Percentiles rank a stretch among this genome's conserved stretches.
phyloP scores from a whole-genome alignment of 2,888 invertebrate genomes.

The Amphiduros pacificus region DNA sequence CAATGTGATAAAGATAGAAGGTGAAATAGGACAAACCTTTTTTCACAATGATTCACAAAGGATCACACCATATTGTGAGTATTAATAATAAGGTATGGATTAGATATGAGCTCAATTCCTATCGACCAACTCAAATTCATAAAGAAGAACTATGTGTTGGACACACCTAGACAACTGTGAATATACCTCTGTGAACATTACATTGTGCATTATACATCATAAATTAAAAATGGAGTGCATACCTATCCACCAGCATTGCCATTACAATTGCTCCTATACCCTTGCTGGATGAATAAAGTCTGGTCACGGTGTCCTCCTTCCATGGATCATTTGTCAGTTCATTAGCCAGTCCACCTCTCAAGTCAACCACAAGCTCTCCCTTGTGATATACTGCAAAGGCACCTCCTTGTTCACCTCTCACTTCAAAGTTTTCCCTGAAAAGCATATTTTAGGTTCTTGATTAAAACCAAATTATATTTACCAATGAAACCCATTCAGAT shows the following conservation, averaged over 20 bases:
- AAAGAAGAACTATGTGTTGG: too few species aligned
- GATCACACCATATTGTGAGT: too few species aligned
- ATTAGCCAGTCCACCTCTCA: slow-evolving; percentile 52
- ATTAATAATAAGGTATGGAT: too few species aligned
- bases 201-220: background rate
- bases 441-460: background rate
- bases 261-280: slow-evolving; percentile 41
- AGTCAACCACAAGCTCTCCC: slow-evolving; percentile 43
- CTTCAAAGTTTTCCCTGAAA: background rate
- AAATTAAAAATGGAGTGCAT: slow-evolving; percentile 9
- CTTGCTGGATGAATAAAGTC: slow-evolving; percentile 39
- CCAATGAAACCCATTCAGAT: too few species aligned
- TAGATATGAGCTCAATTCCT: too few species aligned
- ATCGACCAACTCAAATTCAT: too few species aligned
- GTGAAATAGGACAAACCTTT: too few species aligned
- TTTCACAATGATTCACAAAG: too few species aligned
- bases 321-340: slow-evolving; percentile 36
- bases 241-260: slow-evolving; percentile 54
- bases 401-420: slow-evolving; percentile 29
- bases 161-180: background rate
- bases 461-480: background rate
- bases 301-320: slow-evolving; percentile 40
- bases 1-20: too few species aligned
- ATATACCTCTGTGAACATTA: background rate
- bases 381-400: slow-evolving; percentile 45